These are phyloP conservation scores for Centropyge bicolor DNA, from an alignment of 2,797 vertebrate species.

Conservation along the genomic window DNA sequence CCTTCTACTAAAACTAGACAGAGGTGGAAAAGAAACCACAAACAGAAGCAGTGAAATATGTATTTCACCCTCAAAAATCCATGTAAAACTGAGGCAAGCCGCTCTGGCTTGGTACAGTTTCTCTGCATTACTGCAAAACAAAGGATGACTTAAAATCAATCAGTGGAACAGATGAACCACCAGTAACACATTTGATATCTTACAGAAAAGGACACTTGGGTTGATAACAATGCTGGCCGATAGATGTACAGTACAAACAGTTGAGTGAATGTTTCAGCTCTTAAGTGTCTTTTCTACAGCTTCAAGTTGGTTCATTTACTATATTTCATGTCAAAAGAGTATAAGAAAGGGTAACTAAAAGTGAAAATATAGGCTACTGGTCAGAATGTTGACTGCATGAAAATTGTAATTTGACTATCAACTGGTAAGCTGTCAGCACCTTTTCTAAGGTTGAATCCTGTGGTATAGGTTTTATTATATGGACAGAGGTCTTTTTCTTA, in stretches of 20 bases:
- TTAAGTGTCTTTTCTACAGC: background rate
- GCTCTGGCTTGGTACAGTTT: background rate
- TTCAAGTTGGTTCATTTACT: background rate
- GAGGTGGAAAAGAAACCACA: background rate
- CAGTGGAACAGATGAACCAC: no score
- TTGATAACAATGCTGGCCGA: no score
- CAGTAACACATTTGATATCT: no score
- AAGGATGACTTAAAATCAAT: background rate
- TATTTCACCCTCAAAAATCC: background rate
- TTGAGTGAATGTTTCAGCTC: background rate
- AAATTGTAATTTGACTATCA: background rate
- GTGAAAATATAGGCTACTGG: background rate
- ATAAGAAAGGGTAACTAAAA: background rate
- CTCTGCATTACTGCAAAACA: background rate
- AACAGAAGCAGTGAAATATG: background rate
- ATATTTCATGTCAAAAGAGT: background rate
- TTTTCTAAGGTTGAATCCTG: background rate
- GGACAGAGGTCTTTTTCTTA: background rate
- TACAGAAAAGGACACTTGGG: no score
- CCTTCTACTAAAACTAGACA: background rate
- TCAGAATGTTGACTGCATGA: background rate
- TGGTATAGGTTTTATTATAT: background rate
- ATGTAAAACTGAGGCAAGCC: background rate
- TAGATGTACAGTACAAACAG: background rate
- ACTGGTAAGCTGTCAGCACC: background rate